Percentiles rank a stretch among this genome's conserved stretches.
These are phyloP conservation scores for Hoplodrina blanda DNA, from an alignment of 2,888 invertebrate species.

Conservation along the genomic window DNA sequence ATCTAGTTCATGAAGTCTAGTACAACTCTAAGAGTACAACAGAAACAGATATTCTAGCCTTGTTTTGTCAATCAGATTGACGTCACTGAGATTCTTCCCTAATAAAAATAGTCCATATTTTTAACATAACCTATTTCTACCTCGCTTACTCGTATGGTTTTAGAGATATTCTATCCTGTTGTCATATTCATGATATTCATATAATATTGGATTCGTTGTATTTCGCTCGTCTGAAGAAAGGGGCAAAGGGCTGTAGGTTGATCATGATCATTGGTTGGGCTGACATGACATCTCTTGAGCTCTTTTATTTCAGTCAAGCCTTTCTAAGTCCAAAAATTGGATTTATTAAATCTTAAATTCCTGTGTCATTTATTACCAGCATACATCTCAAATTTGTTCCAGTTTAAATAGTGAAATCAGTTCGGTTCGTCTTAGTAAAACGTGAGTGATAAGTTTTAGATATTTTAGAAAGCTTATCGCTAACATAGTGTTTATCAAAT, in stretches of 20 bases:
- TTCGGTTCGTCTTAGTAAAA: slow-evolving; percentile 27
- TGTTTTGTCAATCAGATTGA: slow-evolving; percentile 48
- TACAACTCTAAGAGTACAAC: no score
- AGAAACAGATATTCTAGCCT: no score
- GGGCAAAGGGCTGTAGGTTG: slow-evolving; percentile 46
- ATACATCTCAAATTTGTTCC: background rate
- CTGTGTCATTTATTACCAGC: slow-evolving; percentile 24
- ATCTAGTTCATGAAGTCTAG: no score
- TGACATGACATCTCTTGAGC: slow-evolving; percentile 15
- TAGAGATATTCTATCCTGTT: slow-evolving; percentile 50
- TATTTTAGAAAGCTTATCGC: slow-evolving; percentile 59
- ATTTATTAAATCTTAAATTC: slow-evolving; percentile 41
- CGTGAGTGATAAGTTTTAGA: slow-evolving; percentile 61
- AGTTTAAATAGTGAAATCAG: slow-evolving; percentile 12
- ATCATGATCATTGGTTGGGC: slow-evolving; percentile 25
- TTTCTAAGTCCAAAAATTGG: slow-evolving; percentile 26
- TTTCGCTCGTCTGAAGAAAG: slow-evolving; percentile 40
- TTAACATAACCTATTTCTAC: slow-evolving; percentile 32
- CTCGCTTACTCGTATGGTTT: slow-evolving; percentile 23
- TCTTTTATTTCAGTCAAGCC: slow-evolving; percentile 39
- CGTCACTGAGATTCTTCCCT: slow-evolving; percentile 37
- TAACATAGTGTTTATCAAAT: slow-evolving; percentile 46
- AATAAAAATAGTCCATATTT: background rate
- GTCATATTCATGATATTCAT: slow-evolving; percentile 42
- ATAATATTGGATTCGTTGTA: slow-evolving; percentile 7